phyloP scores from a whole-genome alignment of 2,113 vertebrate genomes.

The Edolisoma coerulescens region DNA sequence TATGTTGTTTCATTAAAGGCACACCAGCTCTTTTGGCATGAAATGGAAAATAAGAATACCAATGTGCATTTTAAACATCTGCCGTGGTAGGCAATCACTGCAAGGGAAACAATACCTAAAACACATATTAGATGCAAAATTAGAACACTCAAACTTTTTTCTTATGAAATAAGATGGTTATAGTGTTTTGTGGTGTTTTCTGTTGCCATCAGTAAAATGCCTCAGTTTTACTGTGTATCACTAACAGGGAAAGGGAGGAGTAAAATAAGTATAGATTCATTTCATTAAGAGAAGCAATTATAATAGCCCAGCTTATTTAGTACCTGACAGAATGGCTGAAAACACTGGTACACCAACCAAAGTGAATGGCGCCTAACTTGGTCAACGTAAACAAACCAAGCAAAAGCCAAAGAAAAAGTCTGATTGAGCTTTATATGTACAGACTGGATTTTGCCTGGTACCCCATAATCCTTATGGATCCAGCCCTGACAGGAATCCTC shows the following conservation, averaged over 20 bases:
- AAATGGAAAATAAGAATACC: background rate
- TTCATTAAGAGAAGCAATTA: background rate
- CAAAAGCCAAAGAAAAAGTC: background rate
- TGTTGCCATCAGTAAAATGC: background rate
- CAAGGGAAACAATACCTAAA: background rate
- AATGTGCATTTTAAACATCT: slow-evolving; percentile 37
- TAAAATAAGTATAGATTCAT: background rate
- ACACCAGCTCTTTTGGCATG: background rate
- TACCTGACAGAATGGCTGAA: background rate
- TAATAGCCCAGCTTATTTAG: background rate
- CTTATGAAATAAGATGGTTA: background rate
- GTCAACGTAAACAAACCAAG: background rate
- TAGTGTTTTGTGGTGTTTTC: background rate
- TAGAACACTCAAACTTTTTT: background rate
- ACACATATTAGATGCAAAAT: background rate
- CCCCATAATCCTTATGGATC: background rate
- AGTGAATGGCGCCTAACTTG: background rate
- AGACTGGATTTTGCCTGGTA: background rate
- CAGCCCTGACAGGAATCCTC: background rate
- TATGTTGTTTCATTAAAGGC: slow-evolving; percentile 3
- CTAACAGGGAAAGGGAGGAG: background rate
- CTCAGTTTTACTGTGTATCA: background rate
- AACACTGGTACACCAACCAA: background rate
- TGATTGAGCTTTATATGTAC: background rate
- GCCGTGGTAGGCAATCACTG: background rate